Percentiles rank a stretch among this genome's conserved stretches.
phyloP scores from a whole-genome alignment of 2,113 vertebrate genomes.

The Diadophis punctatus region DNA sequence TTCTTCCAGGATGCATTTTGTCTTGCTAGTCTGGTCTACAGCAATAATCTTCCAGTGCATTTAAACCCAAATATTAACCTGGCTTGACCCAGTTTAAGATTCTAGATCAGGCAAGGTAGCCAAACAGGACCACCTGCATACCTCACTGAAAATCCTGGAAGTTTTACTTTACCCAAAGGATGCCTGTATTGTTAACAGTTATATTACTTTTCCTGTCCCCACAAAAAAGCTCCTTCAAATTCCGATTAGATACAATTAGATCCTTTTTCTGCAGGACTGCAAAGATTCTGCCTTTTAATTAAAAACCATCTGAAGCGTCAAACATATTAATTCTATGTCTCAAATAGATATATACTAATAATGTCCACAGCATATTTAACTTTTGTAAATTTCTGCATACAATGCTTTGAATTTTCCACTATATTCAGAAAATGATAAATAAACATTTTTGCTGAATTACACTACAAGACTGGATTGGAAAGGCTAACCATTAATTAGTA shows the following conservation, averaged over 20 bases:
- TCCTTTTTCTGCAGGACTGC: not conserved
- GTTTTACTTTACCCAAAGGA: not conserved
- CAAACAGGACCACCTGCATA: not conserved
- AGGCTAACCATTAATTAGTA: not conserved
- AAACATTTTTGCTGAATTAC: not conserved
- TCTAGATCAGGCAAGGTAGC: not conserved
- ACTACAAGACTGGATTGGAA: not conserved
- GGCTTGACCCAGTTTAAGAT: not conserved
- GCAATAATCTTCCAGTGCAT: not conserved
- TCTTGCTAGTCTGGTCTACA: not conserved
- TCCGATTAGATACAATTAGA: not conserved
- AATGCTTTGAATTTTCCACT: not conserved
- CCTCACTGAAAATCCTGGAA: not conserved
- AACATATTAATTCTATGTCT: not conserved
- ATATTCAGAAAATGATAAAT: not conserved
- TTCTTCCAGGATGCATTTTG: not conserved
- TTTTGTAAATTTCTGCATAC: not conserved
- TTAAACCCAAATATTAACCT: not conserved
- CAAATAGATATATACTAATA: not conserved
- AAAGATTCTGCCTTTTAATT: not conserved
- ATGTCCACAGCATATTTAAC: not conserved
- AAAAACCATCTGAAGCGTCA: not conserved
- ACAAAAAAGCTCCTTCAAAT: not conserved
- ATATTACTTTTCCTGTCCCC: not conserved
- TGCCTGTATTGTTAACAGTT: not conserved